Base-by-base conservation (phyloP, 1,140 invertebrate species). In the Drosophila micromelanica region DNA sequence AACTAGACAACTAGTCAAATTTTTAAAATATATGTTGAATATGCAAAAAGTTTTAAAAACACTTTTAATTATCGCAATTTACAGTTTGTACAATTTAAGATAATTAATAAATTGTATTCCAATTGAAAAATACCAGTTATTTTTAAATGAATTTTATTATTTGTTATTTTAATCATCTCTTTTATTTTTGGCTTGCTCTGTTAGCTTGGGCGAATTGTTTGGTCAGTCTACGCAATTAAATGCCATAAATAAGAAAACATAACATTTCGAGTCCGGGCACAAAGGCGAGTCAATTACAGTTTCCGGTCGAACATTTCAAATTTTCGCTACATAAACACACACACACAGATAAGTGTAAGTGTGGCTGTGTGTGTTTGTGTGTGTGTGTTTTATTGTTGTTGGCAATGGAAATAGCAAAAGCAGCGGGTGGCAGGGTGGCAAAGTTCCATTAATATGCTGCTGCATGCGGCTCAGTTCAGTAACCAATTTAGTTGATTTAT, bases 161-260 rank as follows among this genome's bases (percentile, higher is more conserved):
- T 35, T 35, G 32, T 9, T 35, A 9, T 35, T 35, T 35, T 35
- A 8, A 35, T 8, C 32, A n/a, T n/a, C n/a, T n/a, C n/a, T n/a
- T n/a, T n/a, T n/a, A n/a, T 32, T 32, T 23, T 23, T 23, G 17
- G 17, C 3, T 23, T 23, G 1, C 2, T 23, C 2, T 23, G 20
- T 23, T 3, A 23, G 9, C 32, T 8, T 5, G 6, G 27, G 27
- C 27, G 5, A 27, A 27, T 27, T 27, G 27, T 35, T 35, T 35
- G 32, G 32, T 8, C 32, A 0, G 32, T 7, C 32, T 35, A 35
- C 32, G 8, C 32, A 35, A 35, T 35, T 35, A 79, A 46, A 65
- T 59, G 40, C 40, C 23, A 59, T 77, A 54, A 76, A 80, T 59
- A 76, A 35, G 54, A 80, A 80, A 35, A 54, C 30, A 76, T 59